phyloP scores from a whole-genome alignment of 1,140 invertebrate genomes.

The Oreohelix idahoensis region DNA sequence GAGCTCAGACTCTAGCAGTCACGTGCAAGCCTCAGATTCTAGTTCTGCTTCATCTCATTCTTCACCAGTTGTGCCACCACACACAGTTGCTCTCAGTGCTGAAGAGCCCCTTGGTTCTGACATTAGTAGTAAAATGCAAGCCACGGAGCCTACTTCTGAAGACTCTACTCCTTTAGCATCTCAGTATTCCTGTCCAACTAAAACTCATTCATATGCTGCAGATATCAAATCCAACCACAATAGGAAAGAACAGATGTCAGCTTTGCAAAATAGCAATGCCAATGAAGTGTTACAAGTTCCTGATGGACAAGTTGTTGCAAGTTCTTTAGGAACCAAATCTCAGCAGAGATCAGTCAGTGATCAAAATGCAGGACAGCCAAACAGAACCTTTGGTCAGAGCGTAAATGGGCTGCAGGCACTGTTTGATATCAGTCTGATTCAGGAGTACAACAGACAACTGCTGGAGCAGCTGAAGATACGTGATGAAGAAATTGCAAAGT shows the following conservation, averaged over 20 bases:
- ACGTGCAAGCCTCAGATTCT: neutral
- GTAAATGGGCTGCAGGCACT: neutral
- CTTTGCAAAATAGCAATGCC: constrained; percentile 17
- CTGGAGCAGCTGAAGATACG: constrained; percentile 28
- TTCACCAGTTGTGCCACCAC: neutral
- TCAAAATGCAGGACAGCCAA: neutral
- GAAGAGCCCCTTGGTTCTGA: neutral
- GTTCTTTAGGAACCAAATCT: neutral
- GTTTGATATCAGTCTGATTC: neutral
- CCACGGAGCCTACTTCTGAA: neutral
- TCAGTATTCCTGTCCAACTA: neutral
- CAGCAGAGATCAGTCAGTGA: too few species aligned
- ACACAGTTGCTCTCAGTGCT: neutral
- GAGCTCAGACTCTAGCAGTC: neutral
- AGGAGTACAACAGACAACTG: constrained; percentile 12
- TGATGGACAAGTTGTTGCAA: constrained; percentile 10
- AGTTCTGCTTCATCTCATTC: neutral
- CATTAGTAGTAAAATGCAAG: neutral
- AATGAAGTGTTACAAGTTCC: constrained; percentile 28
- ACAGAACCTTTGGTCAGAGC: neutral
- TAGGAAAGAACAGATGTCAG: neutral
- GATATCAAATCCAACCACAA: neutral
- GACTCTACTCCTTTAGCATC: neutral
- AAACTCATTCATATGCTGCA: neutral
- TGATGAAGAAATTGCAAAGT: constrained; percentile 37